These are phyloP conservation scores for Acleris cristana DNA, from an alignment of 2,888 invertebrate genomes.

Conservation along the genomic window DNA sequence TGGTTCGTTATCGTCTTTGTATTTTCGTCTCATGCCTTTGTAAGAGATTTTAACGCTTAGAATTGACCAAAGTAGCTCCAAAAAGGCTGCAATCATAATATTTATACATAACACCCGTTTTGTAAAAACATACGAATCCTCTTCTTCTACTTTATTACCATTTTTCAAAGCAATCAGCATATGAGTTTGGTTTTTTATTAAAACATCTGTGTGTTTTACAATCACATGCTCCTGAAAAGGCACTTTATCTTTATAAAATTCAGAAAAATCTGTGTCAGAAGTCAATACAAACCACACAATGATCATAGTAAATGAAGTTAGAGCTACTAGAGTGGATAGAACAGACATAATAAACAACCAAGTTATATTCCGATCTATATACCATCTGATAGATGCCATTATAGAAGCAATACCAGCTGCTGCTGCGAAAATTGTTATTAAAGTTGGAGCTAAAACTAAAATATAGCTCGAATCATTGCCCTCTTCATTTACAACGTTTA, in stretches of 20 bases:
- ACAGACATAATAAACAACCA: constrained; percentile 84
- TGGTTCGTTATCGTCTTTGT: constrained; percentile 81
- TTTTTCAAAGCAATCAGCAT: constrained; percentile 63
- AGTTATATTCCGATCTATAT: constrained; percentile 86
- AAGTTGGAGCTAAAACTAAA: constrained; percentile 75
- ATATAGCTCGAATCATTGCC: constrained; percentile 52
- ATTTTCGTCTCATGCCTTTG: constrained; percentile 85
- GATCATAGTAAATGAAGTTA: constrained; percentile 69
- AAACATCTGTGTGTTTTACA: constrained; percentile 65
- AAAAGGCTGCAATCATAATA: constrained; percentile 82
- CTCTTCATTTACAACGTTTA: constrained; percentile 42
- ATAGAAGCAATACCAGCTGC: constrained; percentile 81
- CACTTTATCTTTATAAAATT: constrained; percentile 72
- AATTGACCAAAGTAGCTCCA: constrained; percentile 85
- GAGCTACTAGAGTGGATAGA: constrained; percentile 79
- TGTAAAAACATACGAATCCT: constrained; percentile 62
- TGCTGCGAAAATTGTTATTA: constrained; percentile 79
- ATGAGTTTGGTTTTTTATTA: constrained; percentile 69
- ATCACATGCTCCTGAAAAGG: constrained; percentile 69
- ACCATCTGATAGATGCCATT: constrained; percentile 86
- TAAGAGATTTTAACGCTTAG: constrained; percentile 84
- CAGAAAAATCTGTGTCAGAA: constrained; percentile 63
- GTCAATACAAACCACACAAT: constrained; percentile 72
- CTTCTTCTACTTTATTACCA: constrained; percentile 46
- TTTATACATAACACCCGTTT: constrained; percentile 83